Evolutionary conservation across 2,113 vertebrate genomes (phyloP).

Genomic region (Arizona elegans): DNA sequence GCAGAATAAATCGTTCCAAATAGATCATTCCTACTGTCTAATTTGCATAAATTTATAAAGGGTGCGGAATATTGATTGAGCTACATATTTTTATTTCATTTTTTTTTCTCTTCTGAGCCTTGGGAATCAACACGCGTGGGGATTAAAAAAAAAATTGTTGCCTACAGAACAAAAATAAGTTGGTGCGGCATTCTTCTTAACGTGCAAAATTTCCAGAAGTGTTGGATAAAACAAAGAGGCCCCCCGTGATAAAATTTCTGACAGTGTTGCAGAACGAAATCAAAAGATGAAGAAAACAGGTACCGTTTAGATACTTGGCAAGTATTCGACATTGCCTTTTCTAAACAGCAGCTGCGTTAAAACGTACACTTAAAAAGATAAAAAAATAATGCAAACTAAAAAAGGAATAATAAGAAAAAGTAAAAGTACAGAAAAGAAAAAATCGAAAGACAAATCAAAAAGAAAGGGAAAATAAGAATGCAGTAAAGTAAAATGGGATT

Average conservation of each 20-base stretch:
- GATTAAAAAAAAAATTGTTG: neutral
- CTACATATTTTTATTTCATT: neutral
- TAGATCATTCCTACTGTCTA: neutral
- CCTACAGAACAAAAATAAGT: neutral
- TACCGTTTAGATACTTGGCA: neutral
- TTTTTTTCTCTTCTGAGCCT: neutral
- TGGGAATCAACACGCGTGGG: neutral
- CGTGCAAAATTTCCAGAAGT: neutral
- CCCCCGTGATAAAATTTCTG: neutral
- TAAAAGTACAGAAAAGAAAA: no score
- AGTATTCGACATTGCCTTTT: neutral
- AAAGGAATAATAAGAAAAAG: no score
- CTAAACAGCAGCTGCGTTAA: no score
- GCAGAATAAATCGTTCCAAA: neutral
- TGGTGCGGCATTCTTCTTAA: neutral
- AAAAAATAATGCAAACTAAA: no score
- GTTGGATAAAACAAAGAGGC: neutral
- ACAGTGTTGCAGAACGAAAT: neutral
- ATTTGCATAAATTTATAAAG: neutral
- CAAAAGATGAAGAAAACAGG: neutral
- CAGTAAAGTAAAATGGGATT: no score
- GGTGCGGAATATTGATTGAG: neutral
- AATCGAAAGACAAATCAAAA: no score
- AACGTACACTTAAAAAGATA: no score
- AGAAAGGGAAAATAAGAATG: no score